Evolutionary conservation across 1,140 invertebrate genomes (phyloP).

Genomic region (Coelopa frigida): DNA sequence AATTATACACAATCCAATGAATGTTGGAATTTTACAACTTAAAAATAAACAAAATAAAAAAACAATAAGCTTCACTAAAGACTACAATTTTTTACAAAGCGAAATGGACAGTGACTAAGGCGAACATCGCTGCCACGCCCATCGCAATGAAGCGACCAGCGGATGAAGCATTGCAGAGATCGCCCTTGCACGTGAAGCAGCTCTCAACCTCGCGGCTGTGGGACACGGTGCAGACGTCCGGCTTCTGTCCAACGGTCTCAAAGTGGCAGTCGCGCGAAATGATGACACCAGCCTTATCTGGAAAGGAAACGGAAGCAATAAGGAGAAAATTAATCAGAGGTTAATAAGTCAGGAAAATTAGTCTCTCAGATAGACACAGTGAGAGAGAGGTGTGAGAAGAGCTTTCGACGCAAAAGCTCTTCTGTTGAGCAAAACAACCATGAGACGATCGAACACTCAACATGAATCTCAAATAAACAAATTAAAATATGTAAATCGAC

Average conservation of each 20-base stretch:
- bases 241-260: constrained; percentile 32
- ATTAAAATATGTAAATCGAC: no score
- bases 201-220: constrained; percentile 35
- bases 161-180: constrained; percentile 48
- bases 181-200: constrained; percentile 50
- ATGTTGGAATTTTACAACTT: no score
- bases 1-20: no score
- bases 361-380: no score
- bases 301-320: background rate
- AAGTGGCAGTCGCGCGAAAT: constrained; percentile 41
- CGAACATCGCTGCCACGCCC: constrained; percentile 42
- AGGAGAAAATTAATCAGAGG: constrained; percentile 1
- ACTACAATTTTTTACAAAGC: constrained; percentile 19
- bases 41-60: background rate
- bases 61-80: constrained; percentile 1
- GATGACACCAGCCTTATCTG: constrained; percentile 35
- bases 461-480: no score
- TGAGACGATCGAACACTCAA: no score
- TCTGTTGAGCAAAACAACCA: no score
- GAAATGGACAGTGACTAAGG: constrained; percentile 27
- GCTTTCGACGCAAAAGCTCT: no score
- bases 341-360: background rate
- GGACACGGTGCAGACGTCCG: constrained; percentile 31
- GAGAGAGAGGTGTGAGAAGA: no score
- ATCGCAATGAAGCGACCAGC: constrained; percentile 44